Percentiles rank a stretch among this genome's conserved stretches.
phyloP scores from a whole-genome alignment of 2,113 vertebrate genomes.

The Malurus alboscapulatus region DNA sequence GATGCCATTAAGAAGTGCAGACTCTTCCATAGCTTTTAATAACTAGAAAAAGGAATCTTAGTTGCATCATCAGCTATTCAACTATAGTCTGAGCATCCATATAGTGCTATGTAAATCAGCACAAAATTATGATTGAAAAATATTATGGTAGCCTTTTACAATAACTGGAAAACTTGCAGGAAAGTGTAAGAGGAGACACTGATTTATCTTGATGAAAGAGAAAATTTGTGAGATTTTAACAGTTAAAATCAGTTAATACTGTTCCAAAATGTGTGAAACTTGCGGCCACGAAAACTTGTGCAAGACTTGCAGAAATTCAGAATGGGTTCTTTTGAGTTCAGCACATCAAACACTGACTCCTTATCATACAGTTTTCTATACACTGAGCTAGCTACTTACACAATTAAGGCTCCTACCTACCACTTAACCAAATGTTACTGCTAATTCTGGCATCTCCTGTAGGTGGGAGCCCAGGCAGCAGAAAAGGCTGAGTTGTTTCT shows the following conservation, averaged over 20 bases:
- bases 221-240: background rate
- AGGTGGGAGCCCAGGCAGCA: constrained; percentile 29
- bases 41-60: background rate
- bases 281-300: background rate
- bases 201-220: background rate
- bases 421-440: constrained; percentile 37
- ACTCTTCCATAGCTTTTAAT: background rate
- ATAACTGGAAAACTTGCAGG: background rate
- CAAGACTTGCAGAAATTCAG: background rate
- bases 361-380: background rate
- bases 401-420: constrained; percentile 32
- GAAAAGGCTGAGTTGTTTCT: constrained; percentile 15
- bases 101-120: background rate
- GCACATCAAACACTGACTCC: background rate
- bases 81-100: background rate
- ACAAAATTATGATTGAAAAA: background rate
- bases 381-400: background rate
- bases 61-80: background rate
- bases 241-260: background rate
- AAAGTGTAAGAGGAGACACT: background rate
- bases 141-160: background rate
- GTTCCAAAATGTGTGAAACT: background rate
- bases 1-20: background rate
- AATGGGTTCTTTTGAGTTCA: background rate
- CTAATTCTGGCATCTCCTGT: constrained; percentile 45